These are phyloP conservation scores for Portunus trituberculatus DNA, from an alignment of 1,140 invertebrate species.

Conservation along the genomic window DNA sequence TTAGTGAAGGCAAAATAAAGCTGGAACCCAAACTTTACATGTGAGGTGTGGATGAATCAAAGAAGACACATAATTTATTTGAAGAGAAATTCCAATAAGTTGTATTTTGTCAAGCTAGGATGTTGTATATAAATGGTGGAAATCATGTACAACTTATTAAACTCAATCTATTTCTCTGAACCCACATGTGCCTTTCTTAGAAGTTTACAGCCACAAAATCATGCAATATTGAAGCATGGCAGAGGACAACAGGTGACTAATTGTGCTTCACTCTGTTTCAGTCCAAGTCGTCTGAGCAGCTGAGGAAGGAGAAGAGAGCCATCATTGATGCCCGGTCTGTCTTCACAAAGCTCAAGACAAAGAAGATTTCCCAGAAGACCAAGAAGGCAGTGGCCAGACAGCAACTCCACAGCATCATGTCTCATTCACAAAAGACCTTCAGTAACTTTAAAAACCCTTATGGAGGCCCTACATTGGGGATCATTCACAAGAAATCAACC, in stretches of 20 bases:
- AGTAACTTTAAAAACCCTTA: slow-evolving; percentile 57
- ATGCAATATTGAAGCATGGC: neutral
- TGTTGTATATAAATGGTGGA: neutral
- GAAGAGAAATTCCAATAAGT: no score
- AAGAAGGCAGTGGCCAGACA: slow-evolving; percentile 76
- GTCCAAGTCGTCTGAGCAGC: slow-evolving; percentile 59
- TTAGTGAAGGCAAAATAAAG: no score
- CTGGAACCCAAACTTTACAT: no score
- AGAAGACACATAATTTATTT: no score
- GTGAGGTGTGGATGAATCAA: no score
- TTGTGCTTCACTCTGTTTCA: slow-evolving; percentile 31
- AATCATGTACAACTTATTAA: neutral
- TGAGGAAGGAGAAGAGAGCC: slow-evolving; percentile 52
- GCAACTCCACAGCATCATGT: slow-evolving; percentile 57
- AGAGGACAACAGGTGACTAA: neutral
- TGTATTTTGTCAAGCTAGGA: no score
- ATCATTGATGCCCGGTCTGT: slow-evolving; percentile 71
- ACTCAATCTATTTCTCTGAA: neutral
- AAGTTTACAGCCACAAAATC: neutral
- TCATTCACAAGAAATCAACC: slow-evolving; percentile 38
- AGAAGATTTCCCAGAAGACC: slow-evolving; percentile 40
- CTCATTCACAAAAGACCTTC: slow-evolving; percentile 66
- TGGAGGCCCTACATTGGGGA: slow-evolving; percentile 49
- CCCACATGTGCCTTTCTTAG: neutral
- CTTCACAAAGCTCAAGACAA: slow-evolving; percentile 71